Evolutionary conservation across 2,113 vertebrate genomes (phyloP), one percentile per base, ranked within the genome.

Genomic region (rabbit (Oryctolagus cuniculus)): DNA sequence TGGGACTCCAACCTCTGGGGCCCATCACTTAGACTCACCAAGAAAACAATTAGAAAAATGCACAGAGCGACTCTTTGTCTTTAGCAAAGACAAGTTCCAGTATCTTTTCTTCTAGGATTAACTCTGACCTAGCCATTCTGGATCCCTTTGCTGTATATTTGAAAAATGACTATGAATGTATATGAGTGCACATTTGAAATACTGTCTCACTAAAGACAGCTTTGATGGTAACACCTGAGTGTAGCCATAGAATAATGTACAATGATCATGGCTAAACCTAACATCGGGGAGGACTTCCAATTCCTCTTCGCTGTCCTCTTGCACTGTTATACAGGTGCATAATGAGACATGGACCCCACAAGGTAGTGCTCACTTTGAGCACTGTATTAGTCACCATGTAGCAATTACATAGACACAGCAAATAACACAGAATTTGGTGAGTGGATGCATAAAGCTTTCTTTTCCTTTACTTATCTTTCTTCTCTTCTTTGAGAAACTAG

Each of bases 271-370:
- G 16, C 12, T 75, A n/a, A 94, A 22, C 11, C 55, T n/a, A 49
- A 15, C 3, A 66, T 2, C 36, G 31, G 44, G 34, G 72, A 61
- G 1, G 9, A 12, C 9, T 66, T 72, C 75, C 15, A 38, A 69
- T 74, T 36, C 25, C 1, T 9, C 1, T 27, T 75, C 6, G 15
- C 1, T 0, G 1, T 3, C 24, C 0, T 49, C 6, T 16, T 55
- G 24, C 16, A 15, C n/a, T 64, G 17, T 53, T 29, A 10, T 10
- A n/a, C 3, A 38, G 13, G 21, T 13, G 16, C 1, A 38, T 5
- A 51, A 11, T 24, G 31, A 64, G 11, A 58, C 6, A 27, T 12
- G 16, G 74, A 12, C 8, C 51, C 88, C 61, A 88, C 61, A 67
- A 86, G 22, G 21, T 16, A 74, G 29, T 34, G 17, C 17, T 36